A percentile compares a stretch with the other conserved stretches of the same genome.
These are phyloP conservation scores for Listrodromus nycthemerus DNA, from an alignment of 2,888 invertebrate genomes.

Conservation along the genomic window DNA sequence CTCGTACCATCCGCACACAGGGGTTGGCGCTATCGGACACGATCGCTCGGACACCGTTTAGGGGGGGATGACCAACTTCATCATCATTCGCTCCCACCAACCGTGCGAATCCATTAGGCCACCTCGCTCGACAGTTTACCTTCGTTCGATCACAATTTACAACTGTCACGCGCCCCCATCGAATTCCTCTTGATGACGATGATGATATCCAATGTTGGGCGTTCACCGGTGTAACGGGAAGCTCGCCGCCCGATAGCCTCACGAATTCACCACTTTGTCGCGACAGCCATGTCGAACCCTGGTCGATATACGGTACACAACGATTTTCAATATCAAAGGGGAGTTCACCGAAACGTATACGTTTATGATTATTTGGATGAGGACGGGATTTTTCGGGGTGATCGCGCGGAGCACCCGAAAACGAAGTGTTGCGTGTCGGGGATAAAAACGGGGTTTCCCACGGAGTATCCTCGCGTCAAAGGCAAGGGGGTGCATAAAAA, in stretches of 20 bases:
- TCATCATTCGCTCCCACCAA: slow-evolving; percentile 1
- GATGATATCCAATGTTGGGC: not conserved
- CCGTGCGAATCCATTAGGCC: not conserved
- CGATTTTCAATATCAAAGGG: slow-evolving; percentile 12
- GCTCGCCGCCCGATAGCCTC: not conserved
- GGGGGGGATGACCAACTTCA: not conserved
- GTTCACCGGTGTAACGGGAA: not conserved
- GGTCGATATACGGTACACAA: not conserved
- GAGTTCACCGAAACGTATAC: slow-evolving; percentile 16
- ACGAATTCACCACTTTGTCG: slow-evolving; percentile 30
- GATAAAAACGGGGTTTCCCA: slow-evolving; percentile 3
- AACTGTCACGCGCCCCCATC: not conserved
- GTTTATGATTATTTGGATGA: not conserved
- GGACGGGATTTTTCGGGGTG: not conserved
- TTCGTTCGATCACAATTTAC: slow-evolving; percentile 32
- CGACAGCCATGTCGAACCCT: slow-evolving; percentile 6
- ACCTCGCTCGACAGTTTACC: slow-evolving; percentile 10
- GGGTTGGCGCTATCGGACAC: not conserved
- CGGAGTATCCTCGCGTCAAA: slow-evolving; percentile 1
- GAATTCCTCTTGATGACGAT: not conserved
- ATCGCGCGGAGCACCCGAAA: not conserved
- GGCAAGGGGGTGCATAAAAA: slow-evolving; percentile 31
- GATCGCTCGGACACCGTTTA: not conserved
- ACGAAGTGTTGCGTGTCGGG: not conserved
- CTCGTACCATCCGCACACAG: not conserved